A percentile compares a stretch with the other conserved stretches of the same genome.
Conservation (phyloP, 2,113 vertebrate species). For the Alaudala cheleensis region DNA sequence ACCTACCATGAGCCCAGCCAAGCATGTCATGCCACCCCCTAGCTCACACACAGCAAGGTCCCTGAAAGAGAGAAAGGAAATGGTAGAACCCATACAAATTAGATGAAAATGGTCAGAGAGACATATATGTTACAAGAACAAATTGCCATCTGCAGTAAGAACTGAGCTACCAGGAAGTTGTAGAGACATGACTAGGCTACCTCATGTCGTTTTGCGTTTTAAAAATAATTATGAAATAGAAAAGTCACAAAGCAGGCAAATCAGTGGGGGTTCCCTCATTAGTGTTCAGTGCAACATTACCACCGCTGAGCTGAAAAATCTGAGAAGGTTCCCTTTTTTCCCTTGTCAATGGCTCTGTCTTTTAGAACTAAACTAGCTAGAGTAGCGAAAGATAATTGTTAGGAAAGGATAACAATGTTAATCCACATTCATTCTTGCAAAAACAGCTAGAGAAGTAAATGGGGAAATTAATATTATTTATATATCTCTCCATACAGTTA, state of each 20-base stretch:
- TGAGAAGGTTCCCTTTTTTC: slow-evolving; percentile 78
- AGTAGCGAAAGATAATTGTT: slow-evolving; percentile 85
- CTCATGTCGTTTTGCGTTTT: slow-evolving; percentile 87
- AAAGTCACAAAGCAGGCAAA: slow-evolving; percentile 87
- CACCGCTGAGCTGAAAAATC: slow-evolving; percentile 86
- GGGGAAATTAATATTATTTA: slow-evolving; percentile 76
- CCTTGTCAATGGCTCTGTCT: slow-evolving; percentile 82
- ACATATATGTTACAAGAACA: slow-evolving; percentile 85
- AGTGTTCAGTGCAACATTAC: slow-evolving; percentile 83
- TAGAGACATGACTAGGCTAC: slow-evolving; percentile 78
- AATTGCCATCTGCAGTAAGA: slow-evolving; percentile 81
- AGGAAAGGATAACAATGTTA: slow-evolving; percentile 83
- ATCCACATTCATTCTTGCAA: slow-evolving; percentile 82
- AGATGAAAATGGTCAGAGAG: slow-evolving; percentile 80
- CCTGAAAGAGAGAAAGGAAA: slow-evolving; percentile 86
- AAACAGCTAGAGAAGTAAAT: slow-evolving; percentile 80
- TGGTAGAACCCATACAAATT: slow-evolving; percentile 87
- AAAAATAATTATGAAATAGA: slow-evolving; percentile 89
- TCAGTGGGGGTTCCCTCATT: slow-evolving; percentile 86
- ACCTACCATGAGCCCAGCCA: slow-evolving; percentile 94
- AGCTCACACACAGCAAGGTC: slow-evolving; percentile 91
- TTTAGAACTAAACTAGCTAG: slow-evolving; percentile 84
- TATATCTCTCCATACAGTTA: slow-evolving; percentile 58
- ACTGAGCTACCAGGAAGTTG: slow-evolving; percentile 81
- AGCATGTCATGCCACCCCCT: slow-evolving; percentile 94